Conservation (phyloP, 2,113 vertebrate genomes). For the Ptychochromis oligacanthus region DNA sequence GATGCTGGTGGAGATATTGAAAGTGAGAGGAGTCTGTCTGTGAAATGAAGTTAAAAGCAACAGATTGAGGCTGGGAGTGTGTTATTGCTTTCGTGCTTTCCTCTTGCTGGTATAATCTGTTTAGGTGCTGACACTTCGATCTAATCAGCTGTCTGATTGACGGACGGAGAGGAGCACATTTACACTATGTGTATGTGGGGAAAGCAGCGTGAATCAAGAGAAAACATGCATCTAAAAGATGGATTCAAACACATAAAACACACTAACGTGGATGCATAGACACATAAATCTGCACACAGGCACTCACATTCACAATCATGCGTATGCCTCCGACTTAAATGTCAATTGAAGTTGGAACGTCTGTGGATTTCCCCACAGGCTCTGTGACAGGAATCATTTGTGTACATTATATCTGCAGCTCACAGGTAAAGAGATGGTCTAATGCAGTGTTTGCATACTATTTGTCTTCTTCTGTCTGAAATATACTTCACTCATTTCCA, state of each 20-base stretch:
- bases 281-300: conserved; percentile 2
- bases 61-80: conserved; percentile 37
- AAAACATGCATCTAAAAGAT: background rate
- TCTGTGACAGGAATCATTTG: conserved; percentile 7
- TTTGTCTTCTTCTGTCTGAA: conserved; percentile 31
- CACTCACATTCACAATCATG: background rate
- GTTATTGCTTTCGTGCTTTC: conserved; percentile 54
- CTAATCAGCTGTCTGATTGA: conserved; percentile 55
- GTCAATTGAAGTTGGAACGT: conserved; percentile 19
- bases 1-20: conserved; percentile 48
- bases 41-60: conserved; percentile 53
- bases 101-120: conserved; percentile 44
- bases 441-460: conserved; percentile 1
- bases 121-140: conserved; percentile 54
- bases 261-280: conserved; percentile 4
- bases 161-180: conserved; percentile 25
- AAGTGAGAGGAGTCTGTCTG: conserved; percentile 56
- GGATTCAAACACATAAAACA: conserved; percentile 27
- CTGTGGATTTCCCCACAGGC: conserved; percentile 7
- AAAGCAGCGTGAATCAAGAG: background rate
- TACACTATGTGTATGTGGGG: background rate
- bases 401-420: conserved; percentile 34
- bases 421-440: conserved; percentile 17
- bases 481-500: background rate
- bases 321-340: background rate